Conservation (phyloP, 2,113 vertebrate genomes). For the Uria lomvia region DNA sequence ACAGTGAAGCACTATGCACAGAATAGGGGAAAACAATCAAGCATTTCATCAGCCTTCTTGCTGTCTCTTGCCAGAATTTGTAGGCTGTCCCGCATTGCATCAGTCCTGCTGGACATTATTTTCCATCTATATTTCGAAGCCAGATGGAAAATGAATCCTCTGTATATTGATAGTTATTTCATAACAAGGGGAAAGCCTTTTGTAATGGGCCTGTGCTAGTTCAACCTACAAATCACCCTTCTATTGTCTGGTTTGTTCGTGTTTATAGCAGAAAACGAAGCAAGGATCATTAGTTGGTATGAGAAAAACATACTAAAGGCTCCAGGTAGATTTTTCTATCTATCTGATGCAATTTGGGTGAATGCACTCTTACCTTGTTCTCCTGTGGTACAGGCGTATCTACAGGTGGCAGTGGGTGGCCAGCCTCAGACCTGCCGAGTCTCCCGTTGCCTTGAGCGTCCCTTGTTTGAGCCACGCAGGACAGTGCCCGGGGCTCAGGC, state of each 20-base stretch:
- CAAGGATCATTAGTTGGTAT: not conserved
- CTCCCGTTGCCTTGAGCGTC: not conserved
- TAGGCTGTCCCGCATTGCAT: constrained; percentile 4
- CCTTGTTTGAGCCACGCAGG: accelerated
- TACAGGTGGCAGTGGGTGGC: not conserved
- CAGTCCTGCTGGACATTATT: not conserved
- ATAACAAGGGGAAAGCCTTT: not conserved
- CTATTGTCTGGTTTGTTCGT: not conserved
- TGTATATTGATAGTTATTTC: not conserved
- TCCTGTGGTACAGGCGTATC: not conserved
- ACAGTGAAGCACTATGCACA: constrained; percentile 18
- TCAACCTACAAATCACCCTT: not conserved
- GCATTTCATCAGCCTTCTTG: constrained; percentile 21
- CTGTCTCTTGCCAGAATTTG: constrained; percentile 6
- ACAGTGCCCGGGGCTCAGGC: not conserved
- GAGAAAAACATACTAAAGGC: not conserved
- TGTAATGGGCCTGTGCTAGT: not conserved
- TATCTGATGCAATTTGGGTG: not conserved
- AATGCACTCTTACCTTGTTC: not conserved
- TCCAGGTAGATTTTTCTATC: not conserved
- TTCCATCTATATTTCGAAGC: not conserved
- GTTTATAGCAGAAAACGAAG: not conserved
- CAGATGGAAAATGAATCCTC: not conserved
- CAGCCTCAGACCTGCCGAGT: not conserved
- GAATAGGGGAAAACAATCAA: not conserved